Evolutionary conservation across 2,113 vertebrate species (phyloP).

Genomic region (Shinisaurus crocodilurus): DNA sequence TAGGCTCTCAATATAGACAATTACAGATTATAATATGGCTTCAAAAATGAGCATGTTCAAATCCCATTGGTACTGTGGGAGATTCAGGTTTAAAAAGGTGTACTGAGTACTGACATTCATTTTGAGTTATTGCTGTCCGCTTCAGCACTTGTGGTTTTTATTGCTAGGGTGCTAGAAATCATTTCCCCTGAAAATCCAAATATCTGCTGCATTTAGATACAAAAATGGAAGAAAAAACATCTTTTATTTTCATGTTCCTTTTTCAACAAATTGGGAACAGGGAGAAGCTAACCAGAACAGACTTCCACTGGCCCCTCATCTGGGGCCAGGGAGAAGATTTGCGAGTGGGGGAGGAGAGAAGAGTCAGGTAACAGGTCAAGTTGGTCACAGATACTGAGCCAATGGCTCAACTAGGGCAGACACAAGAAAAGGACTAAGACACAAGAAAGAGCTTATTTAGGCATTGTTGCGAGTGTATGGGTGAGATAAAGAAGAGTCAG

Average conservation of each 20-base stretch:
- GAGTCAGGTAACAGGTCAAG: too few relatives aligned
- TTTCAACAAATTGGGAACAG: background rate
- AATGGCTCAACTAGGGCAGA: too few relatives aligned
- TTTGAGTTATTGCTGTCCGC: background rate
- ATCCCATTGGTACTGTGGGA: too few relatives aligned
- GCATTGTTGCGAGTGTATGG: too few relatives aligned
- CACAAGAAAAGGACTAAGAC: too few relatives aligned
- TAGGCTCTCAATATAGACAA: background rate
- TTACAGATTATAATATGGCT: background rate
- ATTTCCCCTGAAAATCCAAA: background rate
- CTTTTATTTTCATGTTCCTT: background rate
- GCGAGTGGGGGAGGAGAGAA: too few relatives aligned
- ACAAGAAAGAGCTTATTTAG: too few relatives aligned
- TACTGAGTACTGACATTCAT: background rate
- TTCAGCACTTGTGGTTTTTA: background rate
- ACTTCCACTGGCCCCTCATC: too few relatives aligned
- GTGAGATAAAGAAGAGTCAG: too few relatives aligned
- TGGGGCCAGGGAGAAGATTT: too few relatives aligned
- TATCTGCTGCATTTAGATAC: background rate
- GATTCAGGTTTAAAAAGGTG: background rate
- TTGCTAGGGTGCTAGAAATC: background rate
- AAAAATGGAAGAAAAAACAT: background rate
- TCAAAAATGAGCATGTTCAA: background rate
- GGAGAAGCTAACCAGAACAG: background rate
- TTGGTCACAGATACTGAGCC: too few relatives aligned